Evolutionary conservation across 2,888 invertebrate genomes (phyloP).

Genomic region (Orgyia antiqua): DNA sequence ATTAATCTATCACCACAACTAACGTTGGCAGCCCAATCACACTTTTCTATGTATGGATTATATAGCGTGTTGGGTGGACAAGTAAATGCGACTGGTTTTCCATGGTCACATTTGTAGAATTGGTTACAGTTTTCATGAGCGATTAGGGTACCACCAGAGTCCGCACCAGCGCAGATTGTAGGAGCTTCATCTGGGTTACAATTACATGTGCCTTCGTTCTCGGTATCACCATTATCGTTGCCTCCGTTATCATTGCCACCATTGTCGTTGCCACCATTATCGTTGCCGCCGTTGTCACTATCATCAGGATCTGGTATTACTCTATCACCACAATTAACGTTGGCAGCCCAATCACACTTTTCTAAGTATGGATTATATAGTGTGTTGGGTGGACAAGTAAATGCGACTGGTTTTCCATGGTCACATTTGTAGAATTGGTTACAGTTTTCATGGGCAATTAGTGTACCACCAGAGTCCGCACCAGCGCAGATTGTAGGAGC

Average conservation of each 20-base stretch:
- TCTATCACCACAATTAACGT: constrained; percentile 22
- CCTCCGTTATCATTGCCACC: constrained; percentile 7
- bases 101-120: constrained; percentile 25
- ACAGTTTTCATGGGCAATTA: constrained; percentile 28
- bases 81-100: constrained; percentile 15
- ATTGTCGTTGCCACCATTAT: constrained; percentile 2
- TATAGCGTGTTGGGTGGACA: constrained; percentile 17
- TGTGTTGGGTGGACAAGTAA: constrained; percentile 8
- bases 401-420: constrained; percentile 17
- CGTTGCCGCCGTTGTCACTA: constrained; percentile 6
- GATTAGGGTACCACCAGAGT: constrained; percentile 15
- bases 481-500: constrained; percentile 26
- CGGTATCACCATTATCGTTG: not conserved
- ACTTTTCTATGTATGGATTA: constrained; percentile 19
- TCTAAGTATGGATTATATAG: constrained; percentile 25
- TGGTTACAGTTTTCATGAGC: constrained; percentile 29
- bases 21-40: constrained; percentile 24
- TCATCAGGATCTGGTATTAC: constrained; percentile 7
- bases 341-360: constrained; percentile 27
- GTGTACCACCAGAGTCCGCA: constrained; percentile 14
- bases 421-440: constrained; percentile 26
- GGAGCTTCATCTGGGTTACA: constrained; percentile 24
- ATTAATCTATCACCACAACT: constrained; percentile 21
- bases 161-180: constrained; percentile 22
- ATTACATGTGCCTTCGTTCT: not conserved